Percentiles rank a stretch among this genome's conserved stretches.
phyloP scores from a whole-genome alignment of 2,113 vertebrate genomes.

The Prolemur simus region DNA sequence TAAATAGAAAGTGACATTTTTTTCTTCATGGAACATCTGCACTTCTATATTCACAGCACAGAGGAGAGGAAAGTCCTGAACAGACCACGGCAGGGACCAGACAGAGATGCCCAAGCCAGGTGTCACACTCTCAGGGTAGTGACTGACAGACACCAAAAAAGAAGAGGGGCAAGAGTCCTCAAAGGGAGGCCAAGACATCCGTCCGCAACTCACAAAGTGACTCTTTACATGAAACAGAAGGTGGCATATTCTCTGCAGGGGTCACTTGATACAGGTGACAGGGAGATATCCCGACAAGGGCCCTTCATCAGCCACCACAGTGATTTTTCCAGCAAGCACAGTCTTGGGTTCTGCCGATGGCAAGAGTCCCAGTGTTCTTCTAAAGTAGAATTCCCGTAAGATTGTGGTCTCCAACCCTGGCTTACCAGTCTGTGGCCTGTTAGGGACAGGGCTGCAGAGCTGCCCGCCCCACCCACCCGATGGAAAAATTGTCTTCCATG shows the following conservation, averaged over 20 bases:
- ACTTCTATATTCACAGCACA: background rate
- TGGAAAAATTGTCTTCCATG: too few species aligned
- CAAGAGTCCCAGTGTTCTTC: background rate
- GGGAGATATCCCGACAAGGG: background rate
- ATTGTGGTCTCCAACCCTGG: too few species aligned
- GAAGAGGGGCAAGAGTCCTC: background rate
- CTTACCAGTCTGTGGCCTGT: too few species aligned
- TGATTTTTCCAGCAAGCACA: background rate
- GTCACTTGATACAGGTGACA: fast-evolving
- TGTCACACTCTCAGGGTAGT: too few species aligned
- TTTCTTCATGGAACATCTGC: background rate
- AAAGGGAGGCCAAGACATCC: background rate
- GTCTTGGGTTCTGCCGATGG: background rate
- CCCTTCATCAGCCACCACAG: background rate
- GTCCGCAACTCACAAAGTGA: fast-evolving
- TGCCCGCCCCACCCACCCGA: too few species aligned
- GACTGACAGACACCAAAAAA: too few species aligned
- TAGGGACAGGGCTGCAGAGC: too few species aligned
- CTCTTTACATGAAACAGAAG: background rate
- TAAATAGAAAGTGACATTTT: conserved; percentile 65
- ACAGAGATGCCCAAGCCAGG: background rate
- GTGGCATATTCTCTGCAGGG: fast-evolving
- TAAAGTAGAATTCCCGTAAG: too few species aligned
- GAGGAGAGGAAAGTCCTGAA: background rate
- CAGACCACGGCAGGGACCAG: background rate